Evolutionary conservation across 2,888 invertebrate species (phyloP), one percentile per base, ranked within the genome.

Genomic region (Amblyteles armatorius): DNA sequence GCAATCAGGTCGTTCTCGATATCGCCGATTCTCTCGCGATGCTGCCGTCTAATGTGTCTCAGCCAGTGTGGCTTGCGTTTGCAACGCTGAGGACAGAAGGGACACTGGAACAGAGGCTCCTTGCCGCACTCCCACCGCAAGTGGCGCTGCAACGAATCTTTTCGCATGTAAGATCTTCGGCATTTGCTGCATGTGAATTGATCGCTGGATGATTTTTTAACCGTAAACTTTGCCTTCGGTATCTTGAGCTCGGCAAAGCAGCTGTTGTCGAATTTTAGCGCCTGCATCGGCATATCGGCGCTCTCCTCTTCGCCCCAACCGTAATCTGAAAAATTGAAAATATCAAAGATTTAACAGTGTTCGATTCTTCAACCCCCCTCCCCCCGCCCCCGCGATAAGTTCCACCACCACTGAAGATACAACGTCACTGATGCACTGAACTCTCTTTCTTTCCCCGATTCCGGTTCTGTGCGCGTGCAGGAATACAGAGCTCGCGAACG

Each of bases 101-200:
- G 93, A 82, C 95, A 95, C 72, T 94, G 93, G 86, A 95, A 95
- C 69, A 93, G 92, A 3, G 95, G 94, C 81, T 94, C 94, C 86
- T 94, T 94, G 76, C 95, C 94, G 88, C 95, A 95, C 84, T 95
- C 95, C 93, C 94, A 94, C 44, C 93, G 94, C 89, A 95, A 93
- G 87, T 96, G 96, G 9, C 96, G 94, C 87, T 95, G 95, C 82
- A 96, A 91, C 83, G 96, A 96, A 16, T 96, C 95, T 90, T 95
- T 95, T 65, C 96, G 94, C 90, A 95, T 94, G 91, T 96, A 96
- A 83, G 94, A 95, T 92, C 95, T 95, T 87, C 94, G 94, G 88
- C 96, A 96, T 67, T 94, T 94, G 76, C 93, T 91, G 91, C 96
- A 96, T 26, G 94, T 93, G 89, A 95, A 95, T 83, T 95, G 94